Evolutionary conservation across 2,797 vertebrate species (phyloP), one percentile per base, ranked within the genome.

Genomic region (Diglossa cyanea): DNA sequence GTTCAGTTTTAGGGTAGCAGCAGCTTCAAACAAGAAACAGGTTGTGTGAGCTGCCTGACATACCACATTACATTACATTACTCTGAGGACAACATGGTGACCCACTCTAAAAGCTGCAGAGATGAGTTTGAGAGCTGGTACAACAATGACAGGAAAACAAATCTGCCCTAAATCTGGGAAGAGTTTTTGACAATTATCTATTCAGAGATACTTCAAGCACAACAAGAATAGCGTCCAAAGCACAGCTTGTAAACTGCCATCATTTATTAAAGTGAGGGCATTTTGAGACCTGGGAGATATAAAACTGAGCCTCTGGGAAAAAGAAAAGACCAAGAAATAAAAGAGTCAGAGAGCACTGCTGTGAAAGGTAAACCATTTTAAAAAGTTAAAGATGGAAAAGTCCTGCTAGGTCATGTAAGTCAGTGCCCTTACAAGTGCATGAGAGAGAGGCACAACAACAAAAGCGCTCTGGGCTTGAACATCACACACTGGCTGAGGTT

Each of bases 311-410:
- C 66, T 83, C 40, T 35, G 30, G 78, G 78, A 42, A 87, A 90
- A 91, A 80, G 50, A 89, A 95, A 85, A 0, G 0, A 63, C 47
- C 42, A 58, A 83, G 74, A 91, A 81, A 94, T 90, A 58, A 91
- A 79, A 30, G 61, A 72, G 10, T 72, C 23, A 25, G 53, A 58
- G 40, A 63, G 17, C 33, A 2, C 13, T 78, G 62, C 81, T 94
- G 42, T 58, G 54, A 90, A 85, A 93, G 53, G 81, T 45, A 93
- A 93, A 74, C 17, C 30, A 11, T 72, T 94, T 90, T 55, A 89
- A 88, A 93, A 88, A 90, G 30, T 55, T 93, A 91, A 93, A 95
- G 89, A 78, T 47, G 37, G 58, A 95, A 87, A 93, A 90, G 91
- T 92, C 61, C 75, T 83, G 14, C 76, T 50, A 53, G 95, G 81